These are phyloP conservation scores for Sussaba pulchella DNA, from an alignment of 2,888 invertebrate species.

Conservation along the genomic window DNA sequence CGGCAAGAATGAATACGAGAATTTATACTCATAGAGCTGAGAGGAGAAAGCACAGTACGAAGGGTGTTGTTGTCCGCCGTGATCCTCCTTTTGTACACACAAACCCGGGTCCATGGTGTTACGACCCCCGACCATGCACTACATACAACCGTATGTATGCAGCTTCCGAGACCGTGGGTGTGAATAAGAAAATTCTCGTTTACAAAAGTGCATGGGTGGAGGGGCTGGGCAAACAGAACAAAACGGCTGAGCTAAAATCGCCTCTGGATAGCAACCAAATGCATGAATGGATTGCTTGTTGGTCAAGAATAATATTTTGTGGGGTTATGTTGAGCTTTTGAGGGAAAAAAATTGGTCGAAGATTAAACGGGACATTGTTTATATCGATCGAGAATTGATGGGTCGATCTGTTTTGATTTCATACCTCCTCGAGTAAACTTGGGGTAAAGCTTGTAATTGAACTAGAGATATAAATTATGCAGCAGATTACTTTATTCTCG, in stretches of 20 bases:
- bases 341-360: too few relatives aligned
- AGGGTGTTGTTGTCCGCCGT: constrained; percentile 9
- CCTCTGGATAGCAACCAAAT: not conserved
- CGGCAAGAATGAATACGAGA: constrained; percentile 47
- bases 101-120: constrained; percentile 21
- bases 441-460: too few relatives aligned
- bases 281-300: too few relatives aligned
- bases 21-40: constrained; percentile 62
- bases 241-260: constrained; percentile 8
- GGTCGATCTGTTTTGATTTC: too few relatives aligned
- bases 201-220: constrained; percentile 48
- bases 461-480: too few relatives aligned
- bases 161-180: constrained; percentile 22
- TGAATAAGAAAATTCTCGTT: constrained; percentile 60
- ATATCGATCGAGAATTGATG: too few relatives aligned
- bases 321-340: too few relatives aligned
- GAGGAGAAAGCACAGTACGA: constrained; percentile 36
- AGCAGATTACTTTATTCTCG: too few relatives aligned
- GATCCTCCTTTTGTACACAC: constrained; percentile 31
- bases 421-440: too few relatives aligned
- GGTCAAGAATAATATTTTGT: too few relatives aligned
- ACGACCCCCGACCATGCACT: not conserved
- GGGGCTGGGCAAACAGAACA: not conserved
- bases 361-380: too few relatives aligned
- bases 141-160: constrained; percentile 16